Conservation (phyloP, 2,888 invertebrate genomes). For the Nebria salina region DNA sequence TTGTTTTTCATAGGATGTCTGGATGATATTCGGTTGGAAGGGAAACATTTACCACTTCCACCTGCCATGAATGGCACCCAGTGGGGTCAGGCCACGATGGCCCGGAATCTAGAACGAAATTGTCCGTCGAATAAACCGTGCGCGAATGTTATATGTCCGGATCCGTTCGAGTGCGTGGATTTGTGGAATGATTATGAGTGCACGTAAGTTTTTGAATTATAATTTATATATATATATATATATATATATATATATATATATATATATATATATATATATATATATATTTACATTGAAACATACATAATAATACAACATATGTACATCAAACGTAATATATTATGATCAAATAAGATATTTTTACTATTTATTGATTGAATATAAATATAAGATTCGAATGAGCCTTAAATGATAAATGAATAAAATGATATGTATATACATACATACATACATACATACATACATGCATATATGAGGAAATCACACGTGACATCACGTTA, state of each 20-base stretch:
- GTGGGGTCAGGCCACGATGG: constrained; percentile 96
- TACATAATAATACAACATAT: not conserved
- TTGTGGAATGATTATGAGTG: constrained; percentile 99
- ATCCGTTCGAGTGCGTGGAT: constrained; percentile 94
- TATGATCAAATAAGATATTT: constrained; percentile 18
- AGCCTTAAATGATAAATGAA: too few relatives aligned
- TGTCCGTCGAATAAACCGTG: constrained; percentile 97
- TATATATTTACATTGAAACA: not conserved
- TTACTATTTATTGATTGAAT: not conserved
- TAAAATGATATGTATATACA: too few relatives aligned
- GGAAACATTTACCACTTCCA: constrained; percentile 92
- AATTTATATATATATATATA: not conserved
- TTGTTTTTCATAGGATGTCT: constrained; percentile 72
- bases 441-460: too few relatives aligned
- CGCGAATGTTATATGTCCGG: constrained; percentile 91
- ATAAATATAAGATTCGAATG: not conserved
- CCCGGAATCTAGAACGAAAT: constrained; percentile 87
- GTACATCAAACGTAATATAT: constrained; percentile 24
- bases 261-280: too few relatives aligned
- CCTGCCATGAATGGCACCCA: constrained; percentile 95
- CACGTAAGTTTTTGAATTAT: constrained; percentile 80
- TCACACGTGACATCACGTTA: too few relatives aligned
- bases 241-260: too few relatives aligned
- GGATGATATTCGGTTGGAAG: constrained; percentile 88
- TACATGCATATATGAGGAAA: too few relatives aligned